Evolutionary conservation across 2,797 vertebrate species (phyloP), one percentile per base, ranked within the genome.

Genomic region (Esox masquinongy): DNA sequence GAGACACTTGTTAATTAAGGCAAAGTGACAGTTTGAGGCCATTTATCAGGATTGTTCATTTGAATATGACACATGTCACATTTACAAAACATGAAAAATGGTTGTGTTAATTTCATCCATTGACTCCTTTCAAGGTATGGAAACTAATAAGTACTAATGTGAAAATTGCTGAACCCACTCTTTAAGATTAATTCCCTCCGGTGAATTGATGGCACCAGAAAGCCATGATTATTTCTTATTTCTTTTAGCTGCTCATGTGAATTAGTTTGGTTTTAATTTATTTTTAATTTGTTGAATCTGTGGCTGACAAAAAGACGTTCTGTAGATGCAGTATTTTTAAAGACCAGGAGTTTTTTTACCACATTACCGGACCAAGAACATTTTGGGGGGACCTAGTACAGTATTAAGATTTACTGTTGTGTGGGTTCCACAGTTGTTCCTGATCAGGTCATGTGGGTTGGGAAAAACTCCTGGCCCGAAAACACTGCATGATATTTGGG

Each of bases 401-500:
- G 11, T 61, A 24, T 61, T 61, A 61, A 4, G 3, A 24, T 59
- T 59, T 22, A 59, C n/a, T 59, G 22, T 59, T 24, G n/a, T 12
- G 11, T 59, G 17, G n/a, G 56, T n/a, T 22, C n/a, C 56, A 14
- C 1, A 24, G 56, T 22, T 26, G 2, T 61, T 61, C 24, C 22
- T 61, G 56, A 11, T 61, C 9, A 61, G 9, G 11, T 24, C 56
- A 61, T 61, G 9, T 26, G 24, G 56, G 8, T 61, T 1, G 11
- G 56, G 22, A 14, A 24, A 61, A 61, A 14, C 56, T 61, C 9
- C 22, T 61, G 56, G 56, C 56, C 56, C n/a, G n/a, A 11, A 61
- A 63, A 72, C 53, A 77, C 83, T 77, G 81, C 83, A 88, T 88
- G 73, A 73, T 53, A 78, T 81, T 84, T 82, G 77, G 81, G 78